A percentile compares a stretch with the other conserved stretches of the same genome.
Conservation (phyloP, 2,888 invertebrate genomes). For the Orthonevra nobilis region DNA sequence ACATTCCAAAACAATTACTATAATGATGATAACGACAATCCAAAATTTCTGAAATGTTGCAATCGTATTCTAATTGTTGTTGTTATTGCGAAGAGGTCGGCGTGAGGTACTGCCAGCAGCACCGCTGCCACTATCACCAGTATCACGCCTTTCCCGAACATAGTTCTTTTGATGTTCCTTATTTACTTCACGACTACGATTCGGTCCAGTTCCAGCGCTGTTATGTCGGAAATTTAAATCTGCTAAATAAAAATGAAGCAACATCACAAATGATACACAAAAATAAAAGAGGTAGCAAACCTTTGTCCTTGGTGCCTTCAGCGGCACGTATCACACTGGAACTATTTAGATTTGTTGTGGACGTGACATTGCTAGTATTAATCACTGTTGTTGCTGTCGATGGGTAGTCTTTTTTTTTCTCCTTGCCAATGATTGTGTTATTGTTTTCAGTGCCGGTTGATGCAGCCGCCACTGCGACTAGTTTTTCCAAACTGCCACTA, state of each 20-base stretch:
- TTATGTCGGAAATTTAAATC: slow-evolving; percentile 53
- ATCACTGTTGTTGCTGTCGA: slow-evolving; percentile 38
- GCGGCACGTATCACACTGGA: slow-evolving; percentile 60
- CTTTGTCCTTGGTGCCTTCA: slow-evolving; percentile 78
- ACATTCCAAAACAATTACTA: slow-evolving; percentile 65
- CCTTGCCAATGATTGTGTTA: slow-evolving; percentile 59
- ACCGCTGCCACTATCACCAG: slow-evolving; percentile 73
- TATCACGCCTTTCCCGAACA: slow-evolving; percentile 74
- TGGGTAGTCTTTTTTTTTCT: slow-evolving; percentile 71
- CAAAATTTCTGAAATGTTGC: slow-evolving; percentile 69
- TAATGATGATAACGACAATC: slow-evolving; percentile 64
- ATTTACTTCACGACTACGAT: slow-evolving; percentile 71
- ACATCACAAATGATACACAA: background rate
- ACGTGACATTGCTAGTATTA: slow-evolving; percentile 38
- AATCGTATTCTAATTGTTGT: slow-evolving; percentile 67
- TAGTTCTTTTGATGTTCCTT: slow-evolving; percentile 67
- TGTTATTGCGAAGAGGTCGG: slow-evolving; percentile 77
- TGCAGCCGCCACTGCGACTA: slow-evolving; percentile 36
- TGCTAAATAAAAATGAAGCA: background rate
- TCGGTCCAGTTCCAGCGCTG: slow-evolving; percentile 43
- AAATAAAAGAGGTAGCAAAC: no score
- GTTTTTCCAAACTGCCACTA: slow-evolving; percentile 35
- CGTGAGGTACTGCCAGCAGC: slow-evolving; percentile 74
- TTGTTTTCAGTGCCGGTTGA: slow-evolving; percentile 50
- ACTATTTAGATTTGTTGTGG: slow-evolving; percentile 47